A percentile compares a stretch with the other conserved stretches of the same genome.
phyloP scores from a whole-genome alignment of 2,113 vertebrate genomes.

The Leucopsar rothschildi region DNA sequence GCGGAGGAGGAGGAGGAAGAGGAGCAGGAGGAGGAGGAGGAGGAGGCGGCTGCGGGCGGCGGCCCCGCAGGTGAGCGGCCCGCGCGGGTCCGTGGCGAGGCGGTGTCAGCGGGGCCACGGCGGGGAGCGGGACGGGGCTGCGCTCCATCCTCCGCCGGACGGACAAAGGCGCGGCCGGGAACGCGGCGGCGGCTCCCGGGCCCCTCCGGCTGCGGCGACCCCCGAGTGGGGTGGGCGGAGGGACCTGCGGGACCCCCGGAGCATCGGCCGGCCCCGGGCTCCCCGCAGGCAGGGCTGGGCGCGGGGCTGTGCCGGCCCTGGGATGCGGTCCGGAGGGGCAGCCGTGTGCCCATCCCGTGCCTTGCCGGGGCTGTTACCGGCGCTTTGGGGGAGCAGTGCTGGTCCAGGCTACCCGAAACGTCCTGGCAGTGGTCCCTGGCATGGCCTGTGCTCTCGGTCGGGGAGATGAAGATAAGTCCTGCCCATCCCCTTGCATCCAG shows the following conservation, averaged over 20 bases:
- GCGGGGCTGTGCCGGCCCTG: background rate
- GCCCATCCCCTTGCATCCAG: too few relatives aligned
- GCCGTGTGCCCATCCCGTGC: background rate
- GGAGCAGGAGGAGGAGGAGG: background rate
- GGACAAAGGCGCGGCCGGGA: background rate
- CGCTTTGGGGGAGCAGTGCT: background rate
- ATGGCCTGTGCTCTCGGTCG: rapidly evolving
- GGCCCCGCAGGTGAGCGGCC: background rate
- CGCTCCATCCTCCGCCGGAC: background rate
- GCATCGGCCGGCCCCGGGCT: background rate
- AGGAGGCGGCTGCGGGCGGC: background rate
- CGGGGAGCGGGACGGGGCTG: background rate
- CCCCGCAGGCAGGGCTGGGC: too few relatives aligned
- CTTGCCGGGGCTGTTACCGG: background rate
- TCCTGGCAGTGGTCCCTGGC: background rate
- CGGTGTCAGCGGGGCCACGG: background rate
- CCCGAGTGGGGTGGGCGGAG: background rate
- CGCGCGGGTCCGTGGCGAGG: too few relatives aligned
- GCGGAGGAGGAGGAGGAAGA: background rate
- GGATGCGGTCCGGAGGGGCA: background rate
- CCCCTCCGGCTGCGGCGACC: background rate
- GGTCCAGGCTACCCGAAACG: background rate
- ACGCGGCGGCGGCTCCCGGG: background rate
- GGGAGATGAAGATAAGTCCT: rapidly evolving
- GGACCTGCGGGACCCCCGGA: background rate